Conservation (phyloP, 2,797 vertebrate genomes). For the Cyclura pinguis region DNA sequence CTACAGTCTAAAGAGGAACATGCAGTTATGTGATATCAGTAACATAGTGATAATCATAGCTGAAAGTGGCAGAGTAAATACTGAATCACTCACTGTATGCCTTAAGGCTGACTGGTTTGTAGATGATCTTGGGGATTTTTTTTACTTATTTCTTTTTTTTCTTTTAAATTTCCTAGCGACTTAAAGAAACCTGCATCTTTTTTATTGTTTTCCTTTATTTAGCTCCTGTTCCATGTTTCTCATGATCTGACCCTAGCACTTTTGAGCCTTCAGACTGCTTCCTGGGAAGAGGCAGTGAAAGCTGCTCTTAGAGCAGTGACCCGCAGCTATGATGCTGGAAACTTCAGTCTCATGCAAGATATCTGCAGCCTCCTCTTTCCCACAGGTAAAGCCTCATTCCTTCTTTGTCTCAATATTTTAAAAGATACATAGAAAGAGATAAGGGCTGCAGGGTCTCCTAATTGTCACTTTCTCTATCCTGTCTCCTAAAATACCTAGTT, state of each 20-base stretch:
- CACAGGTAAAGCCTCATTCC: constrained; percentile 72
- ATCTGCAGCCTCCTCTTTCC: constrained; percentile 86
- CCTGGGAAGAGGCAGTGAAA: constrained; percentile 76
- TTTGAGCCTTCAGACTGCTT: constrained; percentile 78
- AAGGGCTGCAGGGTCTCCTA: background rate
- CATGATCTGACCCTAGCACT: constrained; percentile 87
- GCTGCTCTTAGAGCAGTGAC: constrained; percentile 82
- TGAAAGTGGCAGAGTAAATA: background rate
- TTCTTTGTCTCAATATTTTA: background rate
- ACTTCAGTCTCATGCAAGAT: constrained; percentile 84
- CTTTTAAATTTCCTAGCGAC: background rate
- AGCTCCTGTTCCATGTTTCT: constrained; percentile 89
- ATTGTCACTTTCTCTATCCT: background rate
- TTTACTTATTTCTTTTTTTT: background rate
- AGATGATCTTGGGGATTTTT: background rate
- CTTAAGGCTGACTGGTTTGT: background rate
- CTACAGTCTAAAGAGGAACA: too few relatives aligned
- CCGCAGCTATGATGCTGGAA: constrained; percentile 80
- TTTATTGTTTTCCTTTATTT: constrained; percentile 42
- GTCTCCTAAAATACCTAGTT: background rate
- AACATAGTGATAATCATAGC: background rate
- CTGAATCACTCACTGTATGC: background rate
- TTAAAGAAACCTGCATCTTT: background rate
- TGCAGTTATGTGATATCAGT: background rate
- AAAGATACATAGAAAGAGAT: background rate